These are phyloP conservation scores for Drosophila ercepeae DNA, from an alignment of 1,140 invertebrate genomes.

Conservation along the genomic window DNA sequence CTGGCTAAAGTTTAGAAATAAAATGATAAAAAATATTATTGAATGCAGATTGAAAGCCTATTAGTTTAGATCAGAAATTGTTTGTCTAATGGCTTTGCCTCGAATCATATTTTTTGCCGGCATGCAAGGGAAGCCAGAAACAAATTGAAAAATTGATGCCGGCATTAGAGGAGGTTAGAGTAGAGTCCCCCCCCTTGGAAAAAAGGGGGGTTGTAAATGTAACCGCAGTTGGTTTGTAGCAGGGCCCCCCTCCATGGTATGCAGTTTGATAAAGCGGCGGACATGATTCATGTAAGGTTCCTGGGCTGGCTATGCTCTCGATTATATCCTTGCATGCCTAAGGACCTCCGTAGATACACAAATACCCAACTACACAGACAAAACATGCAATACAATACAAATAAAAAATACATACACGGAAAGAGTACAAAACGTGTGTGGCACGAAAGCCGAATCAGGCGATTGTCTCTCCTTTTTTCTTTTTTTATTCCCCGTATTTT, in stretches of 20 bases:
- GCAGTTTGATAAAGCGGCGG: conserved; percentile 59
- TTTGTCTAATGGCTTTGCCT: conserved; percentile 6
- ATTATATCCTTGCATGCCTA: conserved; percentile 66
- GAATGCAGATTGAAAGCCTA: not conserved
- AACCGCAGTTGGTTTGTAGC: conserved; percentile 41
- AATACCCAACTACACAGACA: conserved; percentile 43
- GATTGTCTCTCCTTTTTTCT: conserved; percentile 46
- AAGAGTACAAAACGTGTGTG: conserved; percentile 63
- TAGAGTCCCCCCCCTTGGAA: too few relatives aligned
- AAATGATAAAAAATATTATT: not conserved
- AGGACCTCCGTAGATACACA: conserved; percentile 29
- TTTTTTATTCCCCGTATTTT: not conserved
- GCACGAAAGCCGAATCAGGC: conserved; percentile 71
- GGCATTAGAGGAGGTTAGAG: conserved; percentile 7
- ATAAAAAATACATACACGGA: conserved; percentile 38
- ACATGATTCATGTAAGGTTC: conserved; percentile 68
- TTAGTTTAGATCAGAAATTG: conserved; percentile 1
- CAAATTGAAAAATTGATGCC: conserved; percentile 76
- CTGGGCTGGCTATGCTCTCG: conserved; percentile 45
- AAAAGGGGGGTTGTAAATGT: conserved; percentile 21
- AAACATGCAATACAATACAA: conserved; percentile 74
- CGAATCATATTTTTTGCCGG: conserved; percentile 21
- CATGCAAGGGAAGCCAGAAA: conserved; percentile 45
- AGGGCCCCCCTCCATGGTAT: not conserved
- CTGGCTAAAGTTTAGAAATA: not conserved